Conservation (phyloP, 2,113 vertebrate genomes). For the Mesitornis unicolor region DNA sequence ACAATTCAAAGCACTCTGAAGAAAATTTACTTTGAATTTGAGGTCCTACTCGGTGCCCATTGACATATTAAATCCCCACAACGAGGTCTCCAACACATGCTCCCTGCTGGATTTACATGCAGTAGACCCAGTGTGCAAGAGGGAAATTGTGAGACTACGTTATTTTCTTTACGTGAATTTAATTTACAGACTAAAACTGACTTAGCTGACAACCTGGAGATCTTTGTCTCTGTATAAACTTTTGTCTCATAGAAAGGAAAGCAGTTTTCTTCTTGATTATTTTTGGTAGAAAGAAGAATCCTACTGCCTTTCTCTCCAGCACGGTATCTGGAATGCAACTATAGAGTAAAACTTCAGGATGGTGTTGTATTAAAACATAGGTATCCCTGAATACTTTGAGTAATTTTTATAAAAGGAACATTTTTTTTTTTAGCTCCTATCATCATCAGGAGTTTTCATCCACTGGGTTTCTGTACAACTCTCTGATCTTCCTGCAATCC, state of each 20-base stretch:
- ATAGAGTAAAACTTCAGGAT: not conserved
- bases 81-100: not conserved
- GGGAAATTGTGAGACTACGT: not conserved
- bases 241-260: not conserved
- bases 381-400: not conserved
- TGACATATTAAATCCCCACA: not conserved
- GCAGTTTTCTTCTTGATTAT: not conserved
- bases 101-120: not conserved
- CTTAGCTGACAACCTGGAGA: not conserved
- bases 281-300: not conserved
- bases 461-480: not conserved
- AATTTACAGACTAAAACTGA: not conserved
- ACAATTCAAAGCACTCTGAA: not conserved
- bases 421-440: not conserved
- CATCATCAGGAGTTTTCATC: not conserved
- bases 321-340: fast-evolving
- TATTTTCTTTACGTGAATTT: not conserved
- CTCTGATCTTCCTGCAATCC: not conserved
- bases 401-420: not conserved
- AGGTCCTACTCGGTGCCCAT: not conserved
- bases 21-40: not conserved
- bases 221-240: not conserved
- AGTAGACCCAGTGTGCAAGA: not conserved
- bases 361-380: not conserved
- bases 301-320: not conserved